Evolutionary conservation across 2,888 invertebrate genomes (phyloP), one percentile per base, ranked within the genome.

Genomic region (Synanthedon formicaeformis): DNA sequence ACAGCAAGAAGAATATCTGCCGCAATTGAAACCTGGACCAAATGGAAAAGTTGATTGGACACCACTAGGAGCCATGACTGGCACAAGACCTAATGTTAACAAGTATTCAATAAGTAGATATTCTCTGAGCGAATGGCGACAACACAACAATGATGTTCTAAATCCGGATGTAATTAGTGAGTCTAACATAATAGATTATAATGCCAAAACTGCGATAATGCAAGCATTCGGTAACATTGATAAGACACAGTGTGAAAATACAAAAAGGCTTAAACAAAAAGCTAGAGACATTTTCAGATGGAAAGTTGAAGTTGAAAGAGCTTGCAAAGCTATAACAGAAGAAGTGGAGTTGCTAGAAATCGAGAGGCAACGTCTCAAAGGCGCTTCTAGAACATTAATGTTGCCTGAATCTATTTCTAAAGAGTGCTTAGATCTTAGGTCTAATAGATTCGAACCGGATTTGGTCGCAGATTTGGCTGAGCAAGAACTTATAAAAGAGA

Each of bases 31-130:
- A 59, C 93, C 93, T 8, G 93, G 92, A 83, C 91, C 91, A 3
- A 92, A 93, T 1, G 94, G 94, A 2, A 90, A 91, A 59, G 90
- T 92, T 0, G 92, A 93, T 70, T 94, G 92, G 91, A 91, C 92
- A 41, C 92, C 93, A 0, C 78, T 92, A 54, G 90, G 89, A 0
- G 90, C 88, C 0, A 82, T 93, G 65, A 94, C 94, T 0, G 94
- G 94, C 3, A 91, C 93, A 0, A 86, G 94, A 57, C 94, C 94
- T 0, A 88, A 89, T 0, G 93, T 93, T 10, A 93, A 93, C 76
- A 92, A 92, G 64, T 94, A 94, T 68, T 92, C 94, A 0, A 84
- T 94, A 50, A 92, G 93, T 11, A 86, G 92, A 62, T 93, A 90
- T 68, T 93, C 93, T 53, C 88, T 92, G 1, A 90, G 89, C 8